These are phyloP conservation scores for Dasyornis broadbenti DNA, from an alignment of 2,113 vertebrate species.

Conservation along the genomic window DNA sequence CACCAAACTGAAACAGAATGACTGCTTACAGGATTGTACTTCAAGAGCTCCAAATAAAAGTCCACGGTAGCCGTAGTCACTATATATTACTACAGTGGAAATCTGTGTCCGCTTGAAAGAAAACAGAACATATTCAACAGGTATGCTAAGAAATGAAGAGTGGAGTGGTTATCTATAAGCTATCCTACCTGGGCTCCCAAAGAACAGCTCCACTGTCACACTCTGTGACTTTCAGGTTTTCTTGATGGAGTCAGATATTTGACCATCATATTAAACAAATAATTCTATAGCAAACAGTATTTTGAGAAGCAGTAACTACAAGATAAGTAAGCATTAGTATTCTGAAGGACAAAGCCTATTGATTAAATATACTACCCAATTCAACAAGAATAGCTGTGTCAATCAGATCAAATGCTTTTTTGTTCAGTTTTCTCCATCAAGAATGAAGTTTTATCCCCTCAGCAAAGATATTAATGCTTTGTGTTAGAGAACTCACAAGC, in stretches of 20 bases:
- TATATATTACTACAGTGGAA: neutral
- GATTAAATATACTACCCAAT: neutral
- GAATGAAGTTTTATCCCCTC: neutral
- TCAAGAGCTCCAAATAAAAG: neutral
- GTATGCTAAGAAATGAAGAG: neutral
- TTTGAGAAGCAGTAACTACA: neutral
- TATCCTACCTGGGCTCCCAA: neutral
- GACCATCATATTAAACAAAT: neutral
- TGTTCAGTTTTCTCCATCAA: neutral
- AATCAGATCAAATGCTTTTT: neutral
- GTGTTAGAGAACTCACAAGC: neutral
- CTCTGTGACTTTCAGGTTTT: neutral
- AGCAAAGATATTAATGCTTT: neutral
- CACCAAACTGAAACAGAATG: neutral
- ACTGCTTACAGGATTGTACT: neutral
- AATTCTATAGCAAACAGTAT: neutral
- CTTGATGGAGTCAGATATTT: neutral
- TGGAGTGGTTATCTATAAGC: neutral
- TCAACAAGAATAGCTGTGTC: neutral
- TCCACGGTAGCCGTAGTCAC: rapidly evolving
- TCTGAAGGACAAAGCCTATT: neutral
- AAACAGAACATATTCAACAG: neutral
- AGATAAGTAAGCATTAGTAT: neutral
- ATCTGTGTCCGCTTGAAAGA: neutral
- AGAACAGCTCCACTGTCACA: neutral